Conservation (phyloP, 2,797 vertebrate genomes). For the Ambastaia sidthimunki region DNA sequence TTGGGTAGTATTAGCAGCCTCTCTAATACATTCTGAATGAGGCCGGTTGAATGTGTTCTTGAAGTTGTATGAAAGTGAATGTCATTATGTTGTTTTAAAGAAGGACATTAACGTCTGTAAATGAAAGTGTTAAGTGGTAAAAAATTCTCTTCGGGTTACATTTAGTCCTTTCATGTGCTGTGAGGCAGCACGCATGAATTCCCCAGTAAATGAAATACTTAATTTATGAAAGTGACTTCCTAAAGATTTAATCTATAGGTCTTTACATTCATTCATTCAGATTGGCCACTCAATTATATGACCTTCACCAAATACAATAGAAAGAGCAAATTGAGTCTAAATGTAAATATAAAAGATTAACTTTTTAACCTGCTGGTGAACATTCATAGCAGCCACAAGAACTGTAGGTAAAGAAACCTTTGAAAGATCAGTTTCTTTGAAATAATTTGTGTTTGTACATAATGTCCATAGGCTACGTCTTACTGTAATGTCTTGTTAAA, state of each 20-base stretch:
- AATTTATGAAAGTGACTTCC: not conserved
- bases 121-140: not conserved
- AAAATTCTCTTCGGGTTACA: not conserved
- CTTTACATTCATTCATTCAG: not conserved
- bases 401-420: no score
- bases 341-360: not conserved
- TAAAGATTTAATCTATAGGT: conserved; percentile 5
- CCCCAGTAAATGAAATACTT: not conserved
- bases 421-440: not conserved
- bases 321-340: not conserved
- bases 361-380: not conserved
- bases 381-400: not conserved
- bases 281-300: not conserved
- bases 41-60: no score
- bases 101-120: not conserved
- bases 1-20: no score
- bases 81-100: no score
- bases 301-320: not conserved
- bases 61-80: no score
- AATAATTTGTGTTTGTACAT: no score
- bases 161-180: not conserved
- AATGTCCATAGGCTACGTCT: no score
- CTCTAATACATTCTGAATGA: no score
- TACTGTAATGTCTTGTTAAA: no score
- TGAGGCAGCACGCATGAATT: not conserved